Base-by-base conservation (phyloP, 1,140 invertebrate species). In the Anthonomus grandis region DNA sequence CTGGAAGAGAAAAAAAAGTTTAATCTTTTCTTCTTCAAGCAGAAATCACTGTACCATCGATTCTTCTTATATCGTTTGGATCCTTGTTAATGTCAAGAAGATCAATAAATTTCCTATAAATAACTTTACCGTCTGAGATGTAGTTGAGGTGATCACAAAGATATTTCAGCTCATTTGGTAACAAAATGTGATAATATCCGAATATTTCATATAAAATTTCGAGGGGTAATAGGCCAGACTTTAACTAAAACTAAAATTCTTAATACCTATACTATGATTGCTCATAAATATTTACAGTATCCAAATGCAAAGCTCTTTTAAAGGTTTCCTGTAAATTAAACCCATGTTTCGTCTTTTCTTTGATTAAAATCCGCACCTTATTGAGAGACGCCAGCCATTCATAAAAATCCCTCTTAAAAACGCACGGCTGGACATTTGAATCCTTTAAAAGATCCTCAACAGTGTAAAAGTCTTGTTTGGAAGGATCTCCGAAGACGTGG, bases 311-410 rank as follows among this genome's bases (percentile, higher is more conserved):
- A 13, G 76, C 52, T 52, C 65, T 69, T 39, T 75, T 66, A 49
- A 76, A 76, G 46, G 78, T 72, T 3, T 66, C 65, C 1, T 56
- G 45, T 21, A 75, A 73, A 45, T 59, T 44, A 61, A 78, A 77
- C 2, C 60, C 64, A 17, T 63, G 45, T 4, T 70, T 68, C 22
- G 73, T 70, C 8, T 71, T 59, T 36, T 64, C 71, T 13, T 72
- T 73, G 46, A 78, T 66, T 55, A 57, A 60, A 58, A 69, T 72
- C 36, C 75, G 65, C 2, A 79, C 46, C 22, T 74, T 67, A 63
- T 78, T 79, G 3, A 79, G 64, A 53, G 74, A 69, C 4, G 52
- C 64, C 24, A 80, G 57, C 64, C 76, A 78, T 60, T 57, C 15
- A 18, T 59, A 49, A 13, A 70, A 57, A 45, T 70, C 62, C 23